Evolutionary conservation across 2,888 invertebrate species (phyloP).

Genomic region (Notodonta ziczac): DNA sequence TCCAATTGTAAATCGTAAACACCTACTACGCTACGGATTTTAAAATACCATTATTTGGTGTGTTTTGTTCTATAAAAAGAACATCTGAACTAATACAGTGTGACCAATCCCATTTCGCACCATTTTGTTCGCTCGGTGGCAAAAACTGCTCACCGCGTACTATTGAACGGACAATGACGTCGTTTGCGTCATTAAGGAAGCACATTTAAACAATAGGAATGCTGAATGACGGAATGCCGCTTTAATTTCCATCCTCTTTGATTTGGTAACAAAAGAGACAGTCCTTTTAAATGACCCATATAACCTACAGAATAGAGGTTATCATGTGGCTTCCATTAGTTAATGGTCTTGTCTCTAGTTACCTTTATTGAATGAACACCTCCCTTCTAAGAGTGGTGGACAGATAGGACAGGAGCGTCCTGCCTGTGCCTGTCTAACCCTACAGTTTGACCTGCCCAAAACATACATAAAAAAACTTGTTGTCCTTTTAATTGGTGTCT

Average conservation of each 20-base stretch:
- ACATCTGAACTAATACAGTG: background rate
- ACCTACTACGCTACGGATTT: background rate
- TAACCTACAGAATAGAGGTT: no score
- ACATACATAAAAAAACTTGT: no score
- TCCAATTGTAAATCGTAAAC: no score
- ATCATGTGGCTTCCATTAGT: background rate
- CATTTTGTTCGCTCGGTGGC: background rate
- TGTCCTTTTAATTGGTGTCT: no score
- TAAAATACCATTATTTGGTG: background rate
- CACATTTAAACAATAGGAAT: background rate
- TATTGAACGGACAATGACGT: background rate
- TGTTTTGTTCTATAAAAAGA: background rate
- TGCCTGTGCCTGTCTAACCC: no score
- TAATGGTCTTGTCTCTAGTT: no score
- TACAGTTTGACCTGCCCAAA: no score
- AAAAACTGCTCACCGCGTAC: background rate
- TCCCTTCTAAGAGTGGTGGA: no score
- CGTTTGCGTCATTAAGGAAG: background rate
- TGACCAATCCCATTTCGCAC: constrained; percentile 1
- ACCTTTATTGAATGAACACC: no score
- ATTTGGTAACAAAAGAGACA: no score
- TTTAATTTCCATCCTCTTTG: background rate
- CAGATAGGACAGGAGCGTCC: no score
- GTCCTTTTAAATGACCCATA: no score
- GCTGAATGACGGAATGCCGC: background rate